These are phyloP conservation scores for Drosophila planitibia DNA, from an alignment of 2,888 invertebrate genomes.

Conservation along the genomic window DNA sequence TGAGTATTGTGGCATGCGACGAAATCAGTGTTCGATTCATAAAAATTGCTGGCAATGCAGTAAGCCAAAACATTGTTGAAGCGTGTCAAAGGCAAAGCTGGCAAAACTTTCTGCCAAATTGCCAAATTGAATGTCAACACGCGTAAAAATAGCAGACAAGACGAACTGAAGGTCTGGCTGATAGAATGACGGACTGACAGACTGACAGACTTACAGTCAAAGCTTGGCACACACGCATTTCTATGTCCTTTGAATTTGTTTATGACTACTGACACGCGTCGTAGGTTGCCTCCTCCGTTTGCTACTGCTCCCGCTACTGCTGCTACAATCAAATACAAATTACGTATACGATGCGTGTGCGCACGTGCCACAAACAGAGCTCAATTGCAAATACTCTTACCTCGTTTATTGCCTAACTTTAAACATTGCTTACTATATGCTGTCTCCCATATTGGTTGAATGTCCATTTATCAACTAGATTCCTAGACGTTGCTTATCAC, in stretches of 20 bases:
- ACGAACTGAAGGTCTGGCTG: slow-evolving; percentile 7
- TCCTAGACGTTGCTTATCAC: slow-evolving; percentile 21
- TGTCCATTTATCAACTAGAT: slow-evolving; percentile 32
- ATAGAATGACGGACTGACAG: not conserved
- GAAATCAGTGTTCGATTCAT: slow-evolving; percentile 79
- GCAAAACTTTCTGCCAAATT: slow-evolving; percentile 74
- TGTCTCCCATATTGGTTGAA: slow-evolving; percentile 3
- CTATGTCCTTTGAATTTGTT: slow-evolving; percentile 72
- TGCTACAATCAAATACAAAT: slow-evolving; percentile 73
- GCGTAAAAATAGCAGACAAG: slow-evolving; percentile 74
- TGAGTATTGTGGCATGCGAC: slow-evolving; percentile 1
- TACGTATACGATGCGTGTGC: slow-evolving; percentile 66
- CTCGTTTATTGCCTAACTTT: slow-evolving; percentile 18
- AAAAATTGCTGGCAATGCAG: slow-evolving; percentile 61
- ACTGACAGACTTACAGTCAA: slow-evolving; percentile 5
- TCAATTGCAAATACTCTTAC: slow-evolving; percentile 15
- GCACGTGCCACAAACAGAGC: slow-evolving; percentile 58
- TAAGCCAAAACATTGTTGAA: slow-evolving; percentile 59
- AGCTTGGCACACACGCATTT: slow-evolving; percentile 50
- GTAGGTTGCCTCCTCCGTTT: slow-evolving; percentile 23
- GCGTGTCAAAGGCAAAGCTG: slow-evolving; percentile 62
- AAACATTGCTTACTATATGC: slow-evolving; percentile 25
- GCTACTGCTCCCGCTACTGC: slow-evolving; percentile 31
- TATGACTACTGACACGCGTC: slow-evolving; percentile 71
- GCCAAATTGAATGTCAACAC: slow-evolving; percentile 82